Evolutionary conservation across 2,888 invertebrate species (phyloP), one percentile per base, ranked within the genome.

Genomic region (Beris chalybata): DNA sequence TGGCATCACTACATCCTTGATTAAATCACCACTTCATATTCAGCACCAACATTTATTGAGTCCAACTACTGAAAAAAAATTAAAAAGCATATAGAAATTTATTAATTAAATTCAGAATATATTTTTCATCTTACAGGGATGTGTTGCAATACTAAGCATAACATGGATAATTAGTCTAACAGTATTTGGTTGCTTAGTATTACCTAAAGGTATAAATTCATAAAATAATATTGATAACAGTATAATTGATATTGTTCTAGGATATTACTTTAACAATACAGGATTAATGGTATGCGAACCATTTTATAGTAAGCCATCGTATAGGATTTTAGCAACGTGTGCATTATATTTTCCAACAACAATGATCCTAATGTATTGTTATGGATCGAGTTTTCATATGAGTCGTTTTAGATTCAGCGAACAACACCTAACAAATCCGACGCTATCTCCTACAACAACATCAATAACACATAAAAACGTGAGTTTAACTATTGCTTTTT

Each of bases 351-450:
- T 93, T 75, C 93, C 93, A 29, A 93, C 93, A 31, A 93, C 93
- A 38, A 93, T 93, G 93, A 91, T 92, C 69, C 83, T 93, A 74
- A 93, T 93, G 92, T 93, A 93, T 79, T 93, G 93, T 81, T 93
- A 93, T 76, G 93, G 93, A 43, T 92, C 92, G 29, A 93, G 93
- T 57, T 93, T 93, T 78, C 93, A 93, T 81, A 91, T 92, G 76
- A 92, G 92, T 82, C 91, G 92, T 80, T 86, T 89, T 71, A 85
- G 91, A 70, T 84, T 79, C 71, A 78, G 79, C 72, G 79, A 79
- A 72, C 77, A 79, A 50, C 76, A 72, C 77, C 83, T 22, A 71
- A 77, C 72, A 76, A 55, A 55, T 15, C 83, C 73, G 79, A 84
- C 76, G 79, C 84, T 77, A 65, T 76, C 76, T 13, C 77, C 52